phyloP scores from a whole-genome alignment of 2,113 vertebrate genomes.

The Crypturellus undulatus region DNA sequence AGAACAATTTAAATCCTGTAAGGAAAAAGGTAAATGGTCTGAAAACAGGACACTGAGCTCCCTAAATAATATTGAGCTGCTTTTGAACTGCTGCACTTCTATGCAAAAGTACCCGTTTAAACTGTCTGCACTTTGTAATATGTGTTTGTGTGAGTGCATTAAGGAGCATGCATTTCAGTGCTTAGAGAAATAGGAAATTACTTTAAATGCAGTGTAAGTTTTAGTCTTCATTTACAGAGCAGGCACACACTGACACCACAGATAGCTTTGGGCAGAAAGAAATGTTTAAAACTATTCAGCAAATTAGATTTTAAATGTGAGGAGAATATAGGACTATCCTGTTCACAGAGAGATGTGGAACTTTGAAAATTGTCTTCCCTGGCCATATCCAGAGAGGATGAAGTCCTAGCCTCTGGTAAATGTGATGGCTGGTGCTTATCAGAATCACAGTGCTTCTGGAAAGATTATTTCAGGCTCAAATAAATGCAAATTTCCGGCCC shows the following conservation, averaged over 20 bases:
- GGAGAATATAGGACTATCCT: background rate
- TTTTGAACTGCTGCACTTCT: background rate
- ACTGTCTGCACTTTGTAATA: background rate
- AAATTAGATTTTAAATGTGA: background rate
- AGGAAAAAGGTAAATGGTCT: background rate
- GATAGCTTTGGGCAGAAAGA: background rate
- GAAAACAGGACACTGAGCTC: background rate
- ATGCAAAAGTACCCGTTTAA: background rate
- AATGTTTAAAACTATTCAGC: slow-evolving; percentile 17
- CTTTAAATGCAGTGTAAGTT: background rate
- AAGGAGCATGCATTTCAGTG: background rate
- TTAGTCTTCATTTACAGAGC: slow-evolving; percentile 1
- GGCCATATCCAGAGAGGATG: background rate
- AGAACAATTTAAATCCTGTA: background rate
- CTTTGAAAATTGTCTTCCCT: background rate
- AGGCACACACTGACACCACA: background rate
- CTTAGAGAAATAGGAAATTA: slow-evolving; percentile 10
- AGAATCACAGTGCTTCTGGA: background rate
- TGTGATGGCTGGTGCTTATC: background rate
- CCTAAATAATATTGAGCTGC: background rate
- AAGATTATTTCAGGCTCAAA: background rate
- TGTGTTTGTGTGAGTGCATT: background rate
- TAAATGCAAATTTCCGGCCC: background rate
- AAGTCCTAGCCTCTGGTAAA: background rate
- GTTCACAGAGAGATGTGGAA: too few relatives aligned